Evolutionary conservation across 2,797 vertebrate species (phyloP).

Genomic region (Phaenicophaeus curvirostris): DNA sequence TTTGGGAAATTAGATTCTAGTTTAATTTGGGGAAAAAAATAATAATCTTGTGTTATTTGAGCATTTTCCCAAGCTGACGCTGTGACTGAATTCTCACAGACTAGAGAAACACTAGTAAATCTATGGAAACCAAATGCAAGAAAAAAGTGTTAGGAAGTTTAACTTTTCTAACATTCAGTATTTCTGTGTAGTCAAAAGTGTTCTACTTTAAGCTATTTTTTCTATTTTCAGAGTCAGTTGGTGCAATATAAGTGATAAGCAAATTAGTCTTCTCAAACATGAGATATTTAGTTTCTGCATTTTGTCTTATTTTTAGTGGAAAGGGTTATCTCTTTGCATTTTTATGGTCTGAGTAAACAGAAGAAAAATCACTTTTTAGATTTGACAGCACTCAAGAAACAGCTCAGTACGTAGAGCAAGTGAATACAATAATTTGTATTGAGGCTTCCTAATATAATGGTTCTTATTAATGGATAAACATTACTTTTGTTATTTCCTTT

Average conservation of each 20-base stretch:
- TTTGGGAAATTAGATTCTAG: background rate
- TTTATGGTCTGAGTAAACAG: background rate
- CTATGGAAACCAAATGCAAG: background rate
- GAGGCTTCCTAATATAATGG: background rate
- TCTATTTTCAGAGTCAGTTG: background rate
- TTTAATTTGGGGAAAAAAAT: background rate
- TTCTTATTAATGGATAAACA: background rate
- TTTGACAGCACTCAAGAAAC: background rate
- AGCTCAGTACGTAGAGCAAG: background rate
- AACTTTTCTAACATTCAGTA: background rate
- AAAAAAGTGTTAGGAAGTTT: background rate
- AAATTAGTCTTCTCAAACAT: background rate
- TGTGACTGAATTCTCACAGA: background rate
- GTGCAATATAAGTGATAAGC: background rate
- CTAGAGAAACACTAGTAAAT: background rate
- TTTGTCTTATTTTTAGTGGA: background rate
- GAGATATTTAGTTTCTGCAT: background rate
- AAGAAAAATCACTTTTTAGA: background rate
- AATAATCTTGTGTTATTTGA: background rate
- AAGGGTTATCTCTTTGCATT: background rate
- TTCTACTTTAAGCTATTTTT: background rate
- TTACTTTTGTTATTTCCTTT: constrained; percentile 30
- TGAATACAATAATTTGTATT: background rate
- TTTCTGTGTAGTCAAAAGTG: background rate
- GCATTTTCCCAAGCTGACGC: background rate